Evolutionary conservation across 2,797 vertebrate genomes (phyloP).

Genomic region (Rhabdophis nuchalis): DNA sequence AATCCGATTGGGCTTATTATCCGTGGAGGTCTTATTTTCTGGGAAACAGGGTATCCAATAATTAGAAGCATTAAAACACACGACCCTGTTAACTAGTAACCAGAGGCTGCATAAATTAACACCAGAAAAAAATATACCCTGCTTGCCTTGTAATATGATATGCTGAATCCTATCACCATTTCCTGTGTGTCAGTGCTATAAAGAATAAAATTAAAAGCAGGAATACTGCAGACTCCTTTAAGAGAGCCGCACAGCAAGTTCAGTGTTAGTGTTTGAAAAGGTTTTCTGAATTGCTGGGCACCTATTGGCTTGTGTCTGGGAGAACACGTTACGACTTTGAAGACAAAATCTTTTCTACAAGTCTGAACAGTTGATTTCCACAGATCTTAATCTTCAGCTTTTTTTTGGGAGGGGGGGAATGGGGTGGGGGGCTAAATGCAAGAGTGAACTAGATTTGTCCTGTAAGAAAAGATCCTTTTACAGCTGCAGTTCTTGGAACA

Average conservation of each 20-base stretch:
- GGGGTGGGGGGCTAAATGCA: neutral
- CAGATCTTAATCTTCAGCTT: conserved; percentile 58
- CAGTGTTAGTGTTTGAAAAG: conserved; percentile 49
- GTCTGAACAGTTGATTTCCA: conserved; percentile 67
- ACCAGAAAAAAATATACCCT: neutral
- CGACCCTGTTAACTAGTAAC: neutral
- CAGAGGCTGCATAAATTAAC: neutral
- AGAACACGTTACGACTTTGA: conserved; percentile 60
- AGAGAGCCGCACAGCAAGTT: conserved; percentile 49
- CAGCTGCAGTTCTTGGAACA: conserved; percentile 61
- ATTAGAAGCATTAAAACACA: neutral
- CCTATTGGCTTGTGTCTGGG: conserved; percentile 60
- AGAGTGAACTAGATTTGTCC: conserved; percentile 47
- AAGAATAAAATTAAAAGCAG: conserved; percentile 44
- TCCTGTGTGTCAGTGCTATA: conserved; percentile 31
- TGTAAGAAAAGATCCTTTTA: conserved; percentile 66
- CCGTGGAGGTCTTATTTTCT: too few relatives aligned
- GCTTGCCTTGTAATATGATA: neutral
- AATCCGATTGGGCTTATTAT: too few relatives aligned
- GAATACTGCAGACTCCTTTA: conserved; percentile 51
- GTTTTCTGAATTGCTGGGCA: conserved; percentile 61
- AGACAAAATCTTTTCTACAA: conserved; percentile 53
- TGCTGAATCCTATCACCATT: conserved; percentile 25
- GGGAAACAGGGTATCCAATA: neutral
- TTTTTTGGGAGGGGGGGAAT: too few relatives aligned